Evolutionary conservation across 2,888 invertebrate species (phyloP).

Genomic region (Pelosia muscerda): DNA sequence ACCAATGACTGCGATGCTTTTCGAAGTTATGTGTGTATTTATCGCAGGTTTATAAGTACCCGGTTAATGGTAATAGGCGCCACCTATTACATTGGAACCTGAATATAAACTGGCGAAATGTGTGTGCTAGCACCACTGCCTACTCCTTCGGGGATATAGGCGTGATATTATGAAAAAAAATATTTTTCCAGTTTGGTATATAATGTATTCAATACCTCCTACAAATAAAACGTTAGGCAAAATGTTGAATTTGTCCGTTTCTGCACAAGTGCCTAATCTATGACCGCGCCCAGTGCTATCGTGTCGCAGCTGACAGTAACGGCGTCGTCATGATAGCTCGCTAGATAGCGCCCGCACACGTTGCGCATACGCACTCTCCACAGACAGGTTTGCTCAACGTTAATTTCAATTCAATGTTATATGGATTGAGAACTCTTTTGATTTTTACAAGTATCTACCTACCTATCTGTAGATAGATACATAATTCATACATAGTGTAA

Average conservation of each 20-base stretch:
- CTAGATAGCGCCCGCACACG: conserved; percentile 80
- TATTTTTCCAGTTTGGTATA: too few relatives aligned
- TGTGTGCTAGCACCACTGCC: too few relatives aligned
- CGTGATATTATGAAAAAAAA: too few relatives aligned
- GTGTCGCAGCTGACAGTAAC: conserved; percentile 69
- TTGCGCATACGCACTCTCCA: conserved; percentile 51
- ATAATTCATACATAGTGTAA: not conserved
- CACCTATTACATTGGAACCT: too few relatives aligned
- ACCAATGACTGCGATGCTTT: too few relatives aligned
- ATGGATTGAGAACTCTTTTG: conserved; percentile 2
- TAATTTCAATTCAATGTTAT: conserved; percentile 6
- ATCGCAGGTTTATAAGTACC: too few relatives aligned
- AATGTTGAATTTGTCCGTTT: conserved; percentile 9
- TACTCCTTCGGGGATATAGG: too few relatives aligned
- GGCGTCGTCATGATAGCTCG: conserved; percentile 73
- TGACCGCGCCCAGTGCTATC: conserved; percentile 29
- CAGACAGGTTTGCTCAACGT: conserved; percentile 44
- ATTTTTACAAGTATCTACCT: not conserved
- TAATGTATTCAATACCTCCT: not conserved
- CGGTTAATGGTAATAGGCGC: too few relatives aligned
- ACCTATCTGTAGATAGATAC: not conserved
- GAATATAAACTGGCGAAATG: too few relatives aligned
- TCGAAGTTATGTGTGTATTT: too few relatives aligned
- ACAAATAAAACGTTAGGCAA: not conserved
- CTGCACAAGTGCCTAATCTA: conserved; percentile 15